phyloP scores from a whole-genome alignment of 2,113 vertebrate genomes.

The Etheostoma spectabile region DNA sequence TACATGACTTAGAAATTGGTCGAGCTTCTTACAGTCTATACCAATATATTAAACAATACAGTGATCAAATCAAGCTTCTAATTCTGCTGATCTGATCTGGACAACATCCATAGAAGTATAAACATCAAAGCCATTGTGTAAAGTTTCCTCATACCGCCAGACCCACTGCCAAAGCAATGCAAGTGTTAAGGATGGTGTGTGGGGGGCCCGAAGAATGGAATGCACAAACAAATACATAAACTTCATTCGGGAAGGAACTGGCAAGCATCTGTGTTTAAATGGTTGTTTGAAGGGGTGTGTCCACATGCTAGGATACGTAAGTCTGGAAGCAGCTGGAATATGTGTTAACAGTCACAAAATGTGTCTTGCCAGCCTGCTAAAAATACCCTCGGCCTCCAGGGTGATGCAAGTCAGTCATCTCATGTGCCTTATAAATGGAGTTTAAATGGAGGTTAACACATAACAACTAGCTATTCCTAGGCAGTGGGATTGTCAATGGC shows the following conservation, averaged over 20 bases:
- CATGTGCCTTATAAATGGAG: slow-evolving; percentile 43
- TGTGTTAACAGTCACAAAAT: slow-evolving; percentile 60
- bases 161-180: not conserved
- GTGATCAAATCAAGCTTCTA: not conserved
- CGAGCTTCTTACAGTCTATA: not conserved
- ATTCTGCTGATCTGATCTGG: not conserved
- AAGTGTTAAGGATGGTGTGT: not conserved
- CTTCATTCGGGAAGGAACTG: slow-evolving; percentile 28
- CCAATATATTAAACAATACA: not conserved
- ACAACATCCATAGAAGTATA: not conserved
- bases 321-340: slow-evolving; percentile 69
- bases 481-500: slow-evolving; percentile 3
- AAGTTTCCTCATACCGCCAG: not conserved
- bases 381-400: slow-evolving; percentile 48
- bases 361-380: slow-evolving; percentile 50
- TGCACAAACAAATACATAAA: slow-evolving; percentile 38
- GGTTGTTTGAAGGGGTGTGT: slow-evolving; percentile 46
- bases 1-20: not conserved
- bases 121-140: not conserved
- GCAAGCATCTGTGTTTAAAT: slow-evolving; percentile 44
- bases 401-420: slow-evolving; percentile 41
- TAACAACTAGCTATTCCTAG: slow-evolving; percentile 26
- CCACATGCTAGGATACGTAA: slow-evolving; percentile 48
- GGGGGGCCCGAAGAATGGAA: slow-evolving; percentile 34
- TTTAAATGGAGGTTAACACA: slow-evolving; percentile 52